Base-by-base conservation (phyloP, 2,797 vertebrate species). In the Aplochiton taeniatus region DNA sequence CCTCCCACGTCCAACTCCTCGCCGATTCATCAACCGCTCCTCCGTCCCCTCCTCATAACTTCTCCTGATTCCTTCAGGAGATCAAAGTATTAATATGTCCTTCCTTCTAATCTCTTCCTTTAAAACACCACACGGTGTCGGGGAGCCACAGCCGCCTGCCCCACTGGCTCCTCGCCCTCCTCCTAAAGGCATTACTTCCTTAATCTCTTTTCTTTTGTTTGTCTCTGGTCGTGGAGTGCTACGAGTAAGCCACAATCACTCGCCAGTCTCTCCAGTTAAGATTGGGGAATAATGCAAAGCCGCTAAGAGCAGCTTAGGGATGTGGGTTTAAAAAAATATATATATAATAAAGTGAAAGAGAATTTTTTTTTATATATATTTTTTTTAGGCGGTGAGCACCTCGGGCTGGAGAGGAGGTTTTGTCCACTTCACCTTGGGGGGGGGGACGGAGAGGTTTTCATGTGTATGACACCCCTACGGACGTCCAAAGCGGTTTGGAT, bases 41-140 rank as follows among this genome's bases (percentile, higher is more conserved):
- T 81, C 53, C 19, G 41, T 20, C 10, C 43, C 20, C 63, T 67
- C 78, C 79, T 77, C 69, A 80, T 47, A 60, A 87, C 72, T 72
- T 66, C 80, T 72, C 80, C 83, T 88, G 87, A 91, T 89, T 90
- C 83, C 86, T 89, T 88, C 71, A 86, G 78, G 85, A 84, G 87
- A 90, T 89, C 77, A 89, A 83, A 77, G 83, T 84, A 85, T 91
- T 88, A 90, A 71, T 75, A 68, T 72, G 75, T 83, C 76, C 78
- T 86, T 85, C 88, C 85, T 82, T 41, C 60, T 91, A 89, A 92
- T 88, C 89, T 88, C 79, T 85, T 90, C 78, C 87, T 87, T 84
- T 85, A 69, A 83, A 78, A 83, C 65, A 72, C 78, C 81, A 78
- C 74, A 53, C 54, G 63, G 83, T 87, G 87, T 89, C 83, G 84